Conservation (phyloP, 2,888 invertebrate genomes). For the Oegoconia quadripuncta region DNA sequence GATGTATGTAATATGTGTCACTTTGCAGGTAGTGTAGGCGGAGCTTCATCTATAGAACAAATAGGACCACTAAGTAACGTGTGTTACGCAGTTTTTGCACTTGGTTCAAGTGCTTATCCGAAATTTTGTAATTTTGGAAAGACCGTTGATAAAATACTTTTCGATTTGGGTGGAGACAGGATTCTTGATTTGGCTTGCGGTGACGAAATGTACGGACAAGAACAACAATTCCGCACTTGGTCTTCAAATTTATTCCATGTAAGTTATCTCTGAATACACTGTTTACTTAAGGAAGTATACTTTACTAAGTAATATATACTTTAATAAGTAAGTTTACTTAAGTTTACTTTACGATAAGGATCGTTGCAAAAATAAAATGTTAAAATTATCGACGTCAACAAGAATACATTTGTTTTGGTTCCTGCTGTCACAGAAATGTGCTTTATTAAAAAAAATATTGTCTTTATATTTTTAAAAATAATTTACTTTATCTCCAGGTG, state of each 20-base stretch:
- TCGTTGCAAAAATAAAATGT: too few species aligned
- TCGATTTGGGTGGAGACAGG: conserved; percentile 93
- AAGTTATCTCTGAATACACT: conserved; percentile 36
- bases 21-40: conserved; percentile 83
- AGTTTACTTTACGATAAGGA: conserved; percentile 1
- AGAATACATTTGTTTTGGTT: too few species aligned
- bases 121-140: conserved; percentile 97
- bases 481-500: too few species aligned
- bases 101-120: conserved; percentile 97
- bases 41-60: conserved; percentile 85
- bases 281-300: background rate
- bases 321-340: conserved; percentile 2
- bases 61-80: conserved; percentile 94
- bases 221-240: conserved; percentile 94
- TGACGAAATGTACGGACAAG: conserved; percentile 97
- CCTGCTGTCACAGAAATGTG: too few species aligned
- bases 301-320: conserved; percentile 2
- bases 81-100: conserved; percentile 94
- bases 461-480: too few species aligned
- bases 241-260: conserved; percentile 92
- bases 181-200: conserved; percentile 89
- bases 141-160: conserved; percentile 92
- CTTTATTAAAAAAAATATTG: too few species aligned
- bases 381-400: too few species aligned
- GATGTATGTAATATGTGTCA: background rate